Base-by-base conservation (phyloP, 1,140 invertebrate genomes). In the Condylostylus longicornis region DNA sequence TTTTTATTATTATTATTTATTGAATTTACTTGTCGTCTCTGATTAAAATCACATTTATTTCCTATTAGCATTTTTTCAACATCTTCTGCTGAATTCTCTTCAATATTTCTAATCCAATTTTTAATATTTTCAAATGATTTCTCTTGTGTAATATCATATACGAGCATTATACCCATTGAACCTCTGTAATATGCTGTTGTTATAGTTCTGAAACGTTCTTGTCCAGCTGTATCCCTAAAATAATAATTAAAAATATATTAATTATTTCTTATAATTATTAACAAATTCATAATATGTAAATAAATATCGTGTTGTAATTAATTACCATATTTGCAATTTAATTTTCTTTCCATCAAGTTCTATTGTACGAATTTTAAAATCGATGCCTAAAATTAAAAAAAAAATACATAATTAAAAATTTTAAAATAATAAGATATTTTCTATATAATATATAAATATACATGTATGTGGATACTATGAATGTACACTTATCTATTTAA, bases 91-190 rank as follows among this genome's bases (percentile, higher is more conserved):
- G 86, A 86, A 65, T 86, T 84, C 68, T 98, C 93, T 62, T 98
- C 91, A 59, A 98, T 98, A 67, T 98, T 97, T 55, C 93, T 71
- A 49, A 98, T 83, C 94, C 94, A 98, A 57, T 96, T 97, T 47
- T 93, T 87, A 45, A 98, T 97, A 62, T 98, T 97, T 60, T 98
- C 91, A 67, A 97, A 98, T 49, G 86, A 94, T 67, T 95, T 97
- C 53, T 90, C 84, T 67, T 95, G 93, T 33, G 91, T 97, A 44
- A 97, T 93, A 62, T 98, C 94, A 64, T 98, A 98, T 8, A 97
- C 91, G 43, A 98, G 71, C 89, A 97, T 97, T 31, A 98, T 97
- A 39, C 94, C 94, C 93, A 97, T 97, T 18, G 94, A 93, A 20
- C 93, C 91, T 51, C 93, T 74, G 69, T 97, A 98, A 61, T 98